Percentiles rank a stretch among this genome's conserved stretches.
Conservation (phyloP, 2,113 vertebrate genomes). For the Delphinus delphis region DNA sequence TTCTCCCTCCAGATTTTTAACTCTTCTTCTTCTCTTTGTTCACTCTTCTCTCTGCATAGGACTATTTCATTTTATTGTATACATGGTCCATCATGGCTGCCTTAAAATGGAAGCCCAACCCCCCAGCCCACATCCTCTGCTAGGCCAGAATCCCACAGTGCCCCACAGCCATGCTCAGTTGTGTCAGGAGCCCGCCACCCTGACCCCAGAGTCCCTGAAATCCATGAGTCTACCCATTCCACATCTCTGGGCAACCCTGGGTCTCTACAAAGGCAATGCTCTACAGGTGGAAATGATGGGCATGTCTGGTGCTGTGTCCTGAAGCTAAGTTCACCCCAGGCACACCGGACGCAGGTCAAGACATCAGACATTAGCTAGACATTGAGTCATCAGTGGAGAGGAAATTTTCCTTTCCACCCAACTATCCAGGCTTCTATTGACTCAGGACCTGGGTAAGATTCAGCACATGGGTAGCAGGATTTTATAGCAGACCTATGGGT, state of each 20-base stretch:
- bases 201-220: background rate
- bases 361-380: constrained; percentile 29
- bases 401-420: background rate
- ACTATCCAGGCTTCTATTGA: background rate
- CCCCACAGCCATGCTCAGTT: background rate
- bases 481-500: background rate
- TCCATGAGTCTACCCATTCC: background rate
- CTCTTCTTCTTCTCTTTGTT: background rate
- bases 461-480: background rate
- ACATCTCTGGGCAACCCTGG: background rate
- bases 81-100: background rate
- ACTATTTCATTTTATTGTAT: background rate
- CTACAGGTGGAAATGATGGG: background rate
- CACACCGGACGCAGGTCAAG: background rate
- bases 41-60: background rate
- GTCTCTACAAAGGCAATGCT: background rate
- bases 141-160: background rate
- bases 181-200: background rate
- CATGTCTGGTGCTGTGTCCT: background rate
- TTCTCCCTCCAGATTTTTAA: background rate
- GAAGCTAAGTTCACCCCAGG: background rate
- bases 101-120: background rate
- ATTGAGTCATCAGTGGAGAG: background rate
- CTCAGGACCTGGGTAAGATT: background rate
- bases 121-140: background rate